Percentiles rank a stretch among this genome's conserved stretches.
Conservation (phyloP, 2,113 vertebrate species). For the Vombatus ursinus region DNA sequence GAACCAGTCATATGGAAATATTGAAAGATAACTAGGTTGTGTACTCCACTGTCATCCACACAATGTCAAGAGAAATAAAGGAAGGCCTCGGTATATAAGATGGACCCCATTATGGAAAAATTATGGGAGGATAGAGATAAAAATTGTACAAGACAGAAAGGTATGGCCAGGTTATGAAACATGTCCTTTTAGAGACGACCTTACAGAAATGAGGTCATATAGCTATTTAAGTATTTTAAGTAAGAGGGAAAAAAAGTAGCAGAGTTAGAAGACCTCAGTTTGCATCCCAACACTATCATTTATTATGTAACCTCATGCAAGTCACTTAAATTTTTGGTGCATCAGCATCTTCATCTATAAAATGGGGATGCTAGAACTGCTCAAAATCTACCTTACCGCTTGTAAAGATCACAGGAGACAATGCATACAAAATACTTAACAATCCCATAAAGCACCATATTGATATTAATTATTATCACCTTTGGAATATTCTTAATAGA, state of each 20-base stretch:
- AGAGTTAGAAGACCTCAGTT: conserved; percentile 1
- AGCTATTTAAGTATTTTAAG: neutral
- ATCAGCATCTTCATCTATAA: conserved; percentile 27
- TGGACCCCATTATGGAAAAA: neutral
- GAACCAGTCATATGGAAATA: neutral
- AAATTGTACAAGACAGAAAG: neutral
- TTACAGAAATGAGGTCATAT: neutral
- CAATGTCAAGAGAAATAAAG: neutral
- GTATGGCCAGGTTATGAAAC: neutral
- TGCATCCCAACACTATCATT: conserved; percentile 12
- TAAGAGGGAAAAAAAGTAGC: neutral
- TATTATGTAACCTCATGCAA: neutral
- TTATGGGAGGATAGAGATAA: neutral
- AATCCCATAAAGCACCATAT: neutral
- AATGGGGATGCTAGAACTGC: conserved; percentile 18
- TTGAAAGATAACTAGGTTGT: neutral
- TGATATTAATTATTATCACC: neutral
- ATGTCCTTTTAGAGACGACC: neutral
- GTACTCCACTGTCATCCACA: neutral
- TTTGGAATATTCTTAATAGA: neutral
- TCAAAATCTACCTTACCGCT: neutral
- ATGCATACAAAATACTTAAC: neutral
- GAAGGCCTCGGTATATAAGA: neutral
- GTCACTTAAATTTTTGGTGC: conserved; percentile 18
- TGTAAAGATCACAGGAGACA: conserved; percentile 21